Evolutionary conservation across 2,113 vertebrate genomes (phyloP).

Genomic region (Isurus oxyrinchus): DNA sequence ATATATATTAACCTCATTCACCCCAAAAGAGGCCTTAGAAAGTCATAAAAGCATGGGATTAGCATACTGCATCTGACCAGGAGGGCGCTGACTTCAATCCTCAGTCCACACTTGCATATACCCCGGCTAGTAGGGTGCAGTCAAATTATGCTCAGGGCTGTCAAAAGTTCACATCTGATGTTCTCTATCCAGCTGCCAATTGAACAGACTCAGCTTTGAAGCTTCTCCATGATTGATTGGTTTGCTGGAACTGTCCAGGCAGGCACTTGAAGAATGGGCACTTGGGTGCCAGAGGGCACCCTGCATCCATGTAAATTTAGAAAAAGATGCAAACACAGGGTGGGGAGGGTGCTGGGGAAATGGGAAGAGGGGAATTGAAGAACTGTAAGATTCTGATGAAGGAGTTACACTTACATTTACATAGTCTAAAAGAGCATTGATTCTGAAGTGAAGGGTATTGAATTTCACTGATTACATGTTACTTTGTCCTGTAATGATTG

Average conservation of each 20-base stretch:
- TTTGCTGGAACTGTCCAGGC: not conserved
- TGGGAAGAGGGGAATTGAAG: not conserved
- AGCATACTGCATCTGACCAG: not conserved
- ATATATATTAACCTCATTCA: not conserved
- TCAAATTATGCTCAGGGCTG: too few relatives aligned
- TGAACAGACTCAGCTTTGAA: not conserved
- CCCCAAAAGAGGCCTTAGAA: not conserved
- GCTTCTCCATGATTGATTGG: too few relatives aligned
- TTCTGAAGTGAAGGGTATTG: not conserved
- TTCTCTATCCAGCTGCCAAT: not conserved
- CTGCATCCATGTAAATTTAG: not conserved
- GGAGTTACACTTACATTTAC: not conserved
- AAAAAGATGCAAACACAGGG: not conserved
- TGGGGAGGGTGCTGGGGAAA: not conserved
- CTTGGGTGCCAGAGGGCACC: not conserved
- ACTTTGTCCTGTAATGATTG: not conserved
- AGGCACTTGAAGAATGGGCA: too few relatives aligned
- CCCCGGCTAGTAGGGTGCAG: not conserved
- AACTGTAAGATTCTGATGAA: not conserved
- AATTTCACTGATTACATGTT: not conserved
- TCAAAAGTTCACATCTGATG: not conserved
- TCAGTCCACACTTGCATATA: not conserved
- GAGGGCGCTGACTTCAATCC: not conserved
- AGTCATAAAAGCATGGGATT: not conserved
- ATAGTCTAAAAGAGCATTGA: not conserved